Evolutionary conservation across 2,888 invertebrate genomes (phyloP).

Genomic region (Dryobotodes eremita): DNA sequence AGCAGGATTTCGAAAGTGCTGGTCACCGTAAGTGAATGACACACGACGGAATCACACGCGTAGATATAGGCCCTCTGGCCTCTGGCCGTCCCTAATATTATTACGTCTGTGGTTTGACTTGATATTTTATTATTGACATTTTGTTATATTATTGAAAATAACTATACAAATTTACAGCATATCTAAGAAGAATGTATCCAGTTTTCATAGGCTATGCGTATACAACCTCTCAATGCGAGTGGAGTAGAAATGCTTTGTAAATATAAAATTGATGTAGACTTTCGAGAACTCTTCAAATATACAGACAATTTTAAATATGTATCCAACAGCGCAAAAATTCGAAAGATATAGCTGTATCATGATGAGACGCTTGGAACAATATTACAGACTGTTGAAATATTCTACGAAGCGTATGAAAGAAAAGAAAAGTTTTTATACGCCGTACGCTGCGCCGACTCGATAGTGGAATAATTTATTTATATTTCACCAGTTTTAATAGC

Average conservation of each 20-base stretch:
- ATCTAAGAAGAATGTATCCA: background rate
- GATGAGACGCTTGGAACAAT: slow-evolving; percentile 12
- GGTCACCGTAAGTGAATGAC: too few species aligned
- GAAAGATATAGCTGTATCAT: background rate
- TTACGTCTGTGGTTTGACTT: too few species aligned
- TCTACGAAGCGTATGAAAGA: background rate
- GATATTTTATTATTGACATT: too few species aligned
- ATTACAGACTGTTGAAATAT: background rate
- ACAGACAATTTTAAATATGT: slow-evolving; percentile 2
- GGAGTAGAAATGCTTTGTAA: slow-evolving; percentile 13
- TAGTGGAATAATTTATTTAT: background rate
- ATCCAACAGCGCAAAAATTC: background rate
- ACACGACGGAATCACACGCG: too few species aligned
- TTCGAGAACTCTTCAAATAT: slow-evolving; percentile 13
- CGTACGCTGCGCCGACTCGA: background rate
- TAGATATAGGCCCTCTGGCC: too few species aligned
- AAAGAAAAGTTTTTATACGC: background rate
- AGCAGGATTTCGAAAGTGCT: too few species aligned
- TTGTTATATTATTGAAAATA: too few species aligned
- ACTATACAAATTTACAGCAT: too few species aligned
- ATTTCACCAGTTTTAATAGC: background rate
- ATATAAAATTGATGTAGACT: slow-evolving; percentile 17
- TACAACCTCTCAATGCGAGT: slow-evolving; percentile 2
- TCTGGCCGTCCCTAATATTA: too few species aligned
- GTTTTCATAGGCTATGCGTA: background rate